phyloP scores from a whole-genome alignment of 2,113 vertebrate species.

The Cervus canadensis region DNA sequence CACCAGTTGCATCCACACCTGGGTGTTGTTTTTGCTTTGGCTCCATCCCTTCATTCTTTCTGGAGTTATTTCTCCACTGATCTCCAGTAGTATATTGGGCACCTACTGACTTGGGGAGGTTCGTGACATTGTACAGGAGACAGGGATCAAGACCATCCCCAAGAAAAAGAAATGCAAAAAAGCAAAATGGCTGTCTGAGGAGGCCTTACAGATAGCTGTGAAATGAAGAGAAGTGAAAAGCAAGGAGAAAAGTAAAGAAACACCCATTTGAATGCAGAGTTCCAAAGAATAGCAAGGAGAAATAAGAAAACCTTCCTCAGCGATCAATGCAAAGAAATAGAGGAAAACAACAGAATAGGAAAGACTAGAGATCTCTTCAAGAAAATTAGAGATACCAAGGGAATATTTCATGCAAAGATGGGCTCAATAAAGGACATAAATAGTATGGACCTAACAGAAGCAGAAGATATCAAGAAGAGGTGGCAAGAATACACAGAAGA shows the following conservation, averaged over 20 bases:
- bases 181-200: neutral
- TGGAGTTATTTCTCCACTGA: neutral
- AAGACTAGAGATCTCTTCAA: neutral
- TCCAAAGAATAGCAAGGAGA: neutral
- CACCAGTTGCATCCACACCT: neutral
- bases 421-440: neutral
- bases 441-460: neutral
- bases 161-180: neutral
- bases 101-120: neutral
- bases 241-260: neutral
- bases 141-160: neutral
- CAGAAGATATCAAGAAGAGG: neutral
- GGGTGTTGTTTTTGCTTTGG: neutral
- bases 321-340: neutral
- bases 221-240: neutral
- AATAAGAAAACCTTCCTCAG: neutral
- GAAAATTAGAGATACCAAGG: neutral
- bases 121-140: neutral
- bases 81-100: neutral
- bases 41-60: neutral
- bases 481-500: neutral
- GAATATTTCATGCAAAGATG: neutral
- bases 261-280: neutral
- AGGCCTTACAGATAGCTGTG: neutral
- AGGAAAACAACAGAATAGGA: neutral